Evolutionary conservation across 2,113 vertebrate genomes (phyloP).

Genomic region (Electrona antarctica): DNA sequence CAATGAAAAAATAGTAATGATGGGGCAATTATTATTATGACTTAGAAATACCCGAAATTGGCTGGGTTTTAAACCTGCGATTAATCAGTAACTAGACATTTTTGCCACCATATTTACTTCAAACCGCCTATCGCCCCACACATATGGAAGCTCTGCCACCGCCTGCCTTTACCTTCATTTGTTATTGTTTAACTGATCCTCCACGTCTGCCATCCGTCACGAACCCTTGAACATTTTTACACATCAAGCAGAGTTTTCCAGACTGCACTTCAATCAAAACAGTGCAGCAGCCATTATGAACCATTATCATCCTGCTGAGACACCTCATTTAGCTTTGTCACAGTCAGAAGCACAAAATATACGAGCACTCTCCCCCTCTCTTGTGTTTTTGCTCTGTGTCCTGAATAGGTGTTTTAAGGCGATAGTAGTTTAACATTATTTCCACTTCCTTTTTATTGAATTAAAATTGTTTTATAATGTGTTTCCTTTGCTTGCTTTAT

Average conservation of each 20-base stretch:
- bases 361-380: neutral
- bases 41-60: neutral
- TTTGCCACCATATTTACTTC: conserved; percentile 3
- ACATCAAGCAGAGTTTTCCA: conserved; percentile 8
- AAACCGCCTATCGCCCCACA: conserved; percentile 11
- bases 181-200: conserved; percentile 24
- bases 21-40: neutral
- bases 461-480: no score
- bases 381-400: no score
- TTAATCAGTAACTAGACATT: neutral
- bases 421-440: no score
- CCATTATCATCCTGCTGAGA: conserved; percentile 52
- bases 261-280: conserved; percentile 47
- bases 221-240: conserved; percentile 10
- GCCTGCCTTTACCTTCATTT: conserved; percentile 14
- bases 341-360: conserved; percentile 41
- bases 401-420: no score
- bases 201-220: conserved; percentile 11
- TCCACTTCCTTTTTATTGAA: no score
- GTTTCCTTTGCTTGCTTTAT: no score
- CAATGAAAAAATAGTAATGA: no score
- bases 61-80: neutral
- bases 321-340: conserved; percentile 49
- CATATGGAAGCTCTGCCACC: conserved; percentile 16
- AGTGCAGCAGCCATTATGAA: conserved; percentile 49